A percentile compares a stretch with the other conserved stretches of the same genome.
Evolutionary conservation across 2,888 invertebrate species (phyloP).

Genomic region (Ormyrus nitidulus): DNA sequence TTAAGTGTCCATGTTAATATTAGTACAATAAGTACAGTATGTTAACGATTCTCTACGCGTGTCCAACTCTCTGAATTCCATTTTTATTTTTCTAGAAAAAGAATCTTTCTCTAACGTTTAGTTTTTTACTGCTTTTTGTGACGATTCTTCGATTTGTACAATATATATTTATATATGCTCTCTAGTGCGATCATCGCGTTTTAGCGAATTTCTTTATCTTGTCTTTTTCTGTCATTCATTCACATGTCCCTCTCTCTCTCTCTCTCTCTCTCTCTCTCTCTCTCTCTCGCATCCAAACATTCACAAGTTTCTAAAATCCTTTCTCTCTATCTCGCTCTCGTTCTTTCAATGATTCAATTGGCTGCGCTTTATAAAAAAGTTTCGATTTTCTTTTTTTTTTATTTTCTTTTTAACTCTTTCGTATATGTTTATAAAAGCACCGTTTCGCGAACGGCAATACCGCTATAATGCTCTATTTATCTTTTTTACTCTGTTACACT

Average conservation of each 20-base stretch:
- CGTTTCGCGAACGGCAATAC: slow-evolving; percentile 49
- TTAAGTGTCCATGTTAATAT: background rate
- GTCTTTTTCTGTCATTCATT: slow-evolving; percentile 36
- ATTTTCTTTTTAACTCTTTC: slow-evolving; percentile 44
- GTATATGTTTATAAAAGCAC: slow-evolving; percentile 58
- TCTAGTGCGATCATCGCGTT: slow-evolving; percentile 49
- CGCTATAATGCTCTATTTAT: slow-evolving; percentile 44
- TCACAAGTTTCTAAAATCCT: slow-evolving; percentile 2
- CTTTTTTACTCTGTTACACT: background rate
- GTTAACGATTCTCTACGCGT: slow-evolving; percentile 28
- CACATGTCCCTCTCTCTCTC: slow-evolving; percentile 41
- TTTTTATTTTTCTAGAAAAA: slow-evolving; percentile 17
- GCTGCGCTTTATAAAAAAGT: slow-evolving; percentile 59
- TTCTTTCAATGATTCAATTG: slow-evolving; percentile 59
- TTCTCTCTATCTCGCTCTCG: slow-evolving; percentile 49
- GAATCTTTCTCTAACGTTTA: slow-evolving; percentile 48
- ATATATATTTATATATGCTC: slow-evolving; percentile 58
- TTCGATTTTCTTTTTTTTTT: slow-evolving; percentile 46
- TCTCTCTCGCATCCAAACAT: slow-evolving; percentile 39
- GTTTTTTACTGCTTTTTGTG: slow-evolving; percentile 57
- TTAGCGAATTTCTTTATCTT: slow-evolving; percentile 2
- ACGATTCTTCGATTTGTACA: slow-evolving; percentile 62
- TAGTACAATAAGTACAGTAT: background rate
- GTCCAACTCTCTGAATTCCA: slow-evolving; percentile 64
- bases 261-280: slow-evolving; percentile 42